These are phyloP conservation scores for Cercopithecus neglectus DNA, from an alignment of 2,797 vertebrate genomes.

Conservation along the genomic window DNA sequence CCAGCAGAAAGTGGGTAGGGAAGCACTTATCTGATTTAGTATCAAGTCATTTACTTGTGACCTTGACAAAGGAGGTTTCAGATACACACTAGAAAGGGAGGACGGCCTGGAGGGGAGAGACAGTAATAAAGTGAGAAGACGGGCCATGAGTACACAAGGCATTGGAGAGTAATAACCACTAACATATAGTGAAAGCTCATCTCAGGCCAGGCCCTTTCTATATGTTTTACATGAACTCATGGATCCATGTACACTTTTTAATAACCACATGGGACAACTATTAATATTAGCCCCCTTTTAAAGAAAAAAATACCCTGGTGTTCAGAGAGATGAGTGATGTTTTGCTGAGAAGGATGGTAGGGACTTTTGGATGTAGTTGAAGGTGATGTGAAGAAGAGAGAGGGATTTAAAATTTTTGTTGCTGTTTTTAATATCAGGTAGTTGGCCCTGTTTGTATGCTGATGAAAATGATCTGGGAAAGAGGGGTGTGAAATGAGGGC, in stretches of 20 bases:
- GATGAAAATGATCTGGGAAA: neutral
- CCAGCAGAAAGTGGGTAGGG: neutral
- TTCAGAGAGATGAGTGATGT: neutral
- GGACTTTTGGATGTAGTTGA: neutral
- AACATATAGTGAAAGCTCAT: neutral
- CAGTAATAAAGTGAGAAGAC: neutral
- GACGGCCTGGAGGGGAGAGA: neutral
- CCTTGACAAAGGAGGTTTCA: conserved; percentile 18
- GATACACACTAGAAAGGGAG: neutral
- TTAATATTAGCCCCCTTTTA: neutral
- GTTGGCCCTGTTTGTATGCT: neutral
- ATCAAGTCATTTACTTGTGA: neutral
- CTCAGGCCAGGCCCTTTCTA: neutral
- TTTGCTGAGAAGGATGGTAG: neutral
- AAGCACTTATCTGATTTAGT: neutral
- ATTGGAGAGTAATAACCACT: neutral
- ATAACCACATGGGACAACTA: neutral
- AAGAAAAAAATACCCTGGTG: neutral
- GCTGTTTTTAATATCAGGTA: neutral
- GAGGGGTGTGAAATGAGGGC: neutral
- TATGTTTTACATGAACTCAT: neutral
- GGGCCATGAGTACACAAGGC: neutral
- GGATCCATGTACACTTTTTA: neutral
- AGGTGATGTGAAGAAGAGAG: neutral
- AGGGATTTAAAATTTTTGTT: neutral